A percentile compares a stretch with the other conserved stretches of the same genome.
Conservation (phyloP, 2,113 vertebrate species). For the Procavia capensis region DNA sequence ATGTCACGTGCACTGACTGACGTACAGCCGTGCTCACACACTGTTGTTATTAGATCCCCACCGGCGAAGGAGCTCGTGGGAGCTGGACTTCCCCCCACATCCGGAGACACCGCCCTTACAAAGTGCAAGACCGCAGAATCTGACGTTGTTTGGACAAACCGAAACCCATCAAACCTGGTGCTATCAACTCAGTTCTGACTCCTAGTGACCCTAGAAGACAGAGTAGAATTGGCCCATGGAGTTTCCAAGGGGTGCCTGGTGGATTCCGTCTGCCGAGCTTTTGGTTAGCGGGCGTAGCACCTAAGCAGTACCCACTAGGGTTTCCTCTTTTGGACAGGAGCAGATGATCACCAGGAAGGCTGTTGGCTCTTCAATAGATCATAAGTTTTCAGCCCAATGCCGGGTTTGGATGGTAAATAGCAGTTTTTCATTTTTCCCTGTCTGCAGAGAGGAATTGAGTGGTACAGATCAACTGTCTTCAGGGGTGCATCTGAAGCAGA, state of each 20-base stretch:
- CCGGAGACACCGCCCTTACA: not conserved
- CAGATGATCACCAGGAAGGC: not conserved
- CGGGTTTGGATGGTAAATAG: not conserved
- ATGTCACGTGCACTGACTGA: not conserved
- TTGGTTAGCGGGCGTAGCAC: no score
- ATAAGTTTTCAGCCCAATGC: not conserved
- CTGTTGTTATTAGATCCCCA: constrained; percentile 12
- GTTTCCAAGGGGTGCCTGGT: no score
- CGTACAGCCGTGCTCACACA: not conserved
- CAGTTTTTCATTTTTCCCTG: not conserved
- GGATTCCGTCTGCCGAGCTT: no score
- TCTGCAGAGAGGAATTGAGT: not conserved
- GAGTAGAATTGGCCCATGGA: no score
- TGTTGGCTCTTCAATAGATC: not conserved
- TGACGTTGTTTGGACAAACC: no score
- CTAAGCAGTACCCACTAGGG: no score
- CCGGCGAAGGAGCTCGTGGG: not conserved
- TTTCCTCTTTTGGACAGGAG: not conserved
- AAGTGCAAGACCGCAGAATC: not conserved
- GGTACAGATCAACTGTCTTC: not conserved
- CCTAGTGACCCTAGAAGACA: no score
- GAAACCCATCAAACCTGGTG: no score
- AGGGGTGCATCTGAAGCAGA: not conserved
- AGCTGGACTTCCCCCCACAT: not conserved
- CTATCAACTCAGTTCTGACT: no score